Evolutionary conservation across 2,888 invertebrate genomes (phyloP).

Genomic region (Zygothrica quintamaculata): DNA sequence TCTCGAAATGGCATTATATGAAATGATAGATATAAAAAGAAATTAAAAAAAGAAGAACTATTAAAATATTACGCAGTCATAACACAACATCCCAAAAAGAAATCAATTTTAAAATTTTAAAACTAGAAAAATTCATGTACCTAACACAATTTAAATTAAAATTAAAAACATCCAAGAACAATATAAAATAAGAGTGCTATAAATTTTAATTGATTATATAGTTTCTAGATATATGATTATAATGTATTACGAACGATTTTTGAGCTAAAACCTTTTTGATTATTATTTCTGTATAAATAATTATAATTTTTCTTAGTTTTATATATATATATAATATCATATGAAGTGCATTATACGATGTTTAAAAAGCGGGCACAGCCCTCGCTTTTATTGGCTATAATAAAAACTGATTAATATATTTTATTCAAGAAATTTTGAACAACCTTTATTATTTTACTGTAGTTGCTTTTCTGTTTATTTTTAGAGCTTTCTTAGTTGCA

Average conservation of each 20-base stretch:
- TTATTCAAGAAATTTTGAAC: slow-evolving; percentile 19
- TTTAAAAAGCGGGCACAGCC: slow-evolving; percentile 44
- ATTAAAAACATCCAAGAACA: slow-evolving; percentile 22
- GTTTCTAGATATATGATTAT: slow-evolving; percentile 28
- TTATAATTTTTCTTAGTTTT: slow-evolving; percentile 31
- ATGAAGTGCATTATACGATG: slow-evolving; percentile 47
- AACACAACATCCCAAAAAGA: no score
- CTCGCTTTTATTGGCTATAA: slow-evolving; percentile 49
- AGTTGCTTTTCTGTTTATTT: slow-evolving; percentile 4
- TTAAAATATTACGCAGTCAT: no score
- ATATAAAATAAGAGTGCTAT: slow-evolving; percentile 55
- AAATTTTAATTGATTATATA: slow-evolving; percentile 30
- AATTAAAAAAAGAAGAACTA: no score
- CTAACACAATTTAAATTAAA: slow-evolving; percentile 12
- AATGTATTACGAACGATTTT: slow-evolving; percentile 58
- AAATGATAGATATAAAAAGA: no score
- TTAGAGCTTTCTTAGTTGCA: slow-evolving; percentile 6
- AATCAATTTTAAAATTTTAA: no score
- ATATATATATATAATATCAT: slow-evolving; percentile 24
- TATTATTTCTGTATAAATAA: slow-evolving; percentile 52
- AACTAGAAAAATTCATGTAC: slow-evolving; percentile 82
- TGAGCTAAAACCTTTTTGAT: slow-evolving; percentile 25
- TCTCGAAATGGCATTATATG: no score
- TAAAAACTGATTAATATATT: slow-evolving; percentile 57
- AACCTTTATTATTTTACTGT: slow-evolving; percentile 30